Conservation (phyloP, 1,140 invertebrate genomes). For the Euborellia annulipes region DNA sequence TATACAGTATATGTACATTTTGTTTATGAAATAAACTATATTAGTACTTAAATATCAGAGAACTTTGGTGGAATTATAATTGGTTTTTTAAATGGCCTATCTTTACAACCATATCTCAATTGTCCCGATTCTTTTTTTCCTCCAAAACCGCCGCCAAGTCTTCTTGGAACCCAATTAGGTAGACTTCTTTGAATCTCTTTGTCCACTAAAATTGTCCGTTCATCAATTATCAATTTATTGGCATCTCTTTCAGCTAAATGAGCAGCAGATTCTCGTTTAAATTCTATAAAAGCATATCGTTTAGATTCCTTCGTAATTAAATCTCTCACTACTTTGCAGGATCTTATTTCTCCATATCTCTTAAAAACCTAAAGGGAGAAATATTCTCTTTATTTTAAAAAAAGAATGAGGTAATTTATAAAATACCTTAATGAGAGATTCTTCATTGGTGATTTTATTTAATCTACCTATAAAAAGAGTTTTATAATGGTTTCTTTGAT, state of each 20-base stretch:
- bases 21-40: too few relatives aligned
- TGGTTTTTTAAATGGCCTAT: slow-evolving; percentile 55
- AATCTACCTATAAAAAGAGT: slow-evolving; percentile 70
- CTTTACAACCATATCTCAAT: slow-evolving; percentile 65
- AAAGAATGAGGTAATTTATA: too few relatives aligned
- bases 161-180: slow-evolving; percentile 66
- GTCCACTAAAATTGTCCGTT: slow-evolving; percentile 35
- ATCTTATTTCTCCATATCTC: slow-evolving; percentile 46
- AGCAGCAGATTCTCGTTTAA: slow-evolving; percentile 41
- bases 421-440: slow-evolving; percentile 26
- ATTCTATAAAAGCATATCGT: slow-evolving; percentile 78
- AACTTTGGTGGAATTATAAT: slow-evolving; percentile 21
- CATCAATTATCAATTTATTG: slow-evolving; percentile 52
- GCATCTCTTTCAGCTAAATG: slow-evolving; percentile 40
- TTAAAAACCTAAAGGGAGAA: slow-evolving; percentile 21
- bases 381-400: background rate
- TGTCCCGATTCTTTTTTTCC: slow-evolving; percentile 79
- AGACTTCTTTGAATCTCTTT: slow-evolving; percentile 36
- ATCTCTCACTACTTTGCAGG: slow-evolving; percentile 54
- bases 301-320: slow-evolving; percentile 68
- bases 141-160: slow-evolving; percentile 74
- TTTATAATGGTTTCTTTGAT: slow-evolving; percentile 48
- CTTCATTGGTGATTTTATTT: slow-evolving; percentile 47
- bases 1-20: too few relatives aligned
- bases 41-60: too few relatives aligned